Evolutionary conservation across 2,797 vertebrate genomes (phyloP), one percentile per base, ranked within the genome.

Genomic region (Neosilurus hyrtlii): DNA sequence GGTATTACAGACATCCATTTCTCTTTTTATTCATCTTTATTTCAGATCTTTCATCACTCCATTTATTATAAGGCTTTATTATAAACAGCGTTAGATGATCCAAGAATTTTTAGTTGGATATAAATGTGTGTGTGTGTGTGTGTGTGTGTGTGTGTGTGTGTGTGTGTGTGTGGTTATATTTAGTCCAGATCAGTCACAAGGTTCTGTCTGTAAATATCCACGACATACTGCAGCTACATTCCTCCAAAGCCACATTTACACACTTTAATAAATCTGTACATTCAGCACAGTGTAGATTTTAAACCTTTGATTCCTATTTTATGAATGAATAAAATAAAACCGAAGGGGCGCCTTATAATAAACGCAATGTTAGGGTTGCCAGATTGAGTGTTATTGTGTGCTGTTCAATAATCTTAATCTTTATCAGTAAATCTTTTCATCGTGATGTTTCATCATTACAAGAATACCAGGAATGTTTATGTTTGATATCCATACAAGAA

Each of bases 161-260:
- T 43, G 61, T 26, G 14, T 24, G 73, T 14, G 20, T 61, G 0
- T 9, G 59, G 76, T 67, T 79, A 56, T 79, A 79, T 67, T 54
- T 79, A 67, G 63, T 54, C 9, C 62, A 26, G 43, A 4, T 16
- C 43, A 54, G 77, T 79, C 77, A 67, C 77, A 67, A 15, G 77
- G 77, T 2, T 49, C 8, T 16, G 15, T 66, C 77, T 79, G 54
- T 79, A 79, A 79, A 79, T 67, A 79, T 67, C 77, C 35, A 56
- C 63, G 14, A 62, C 37, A 67, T 20, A 51, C 6, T 43, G 37
- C 6, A 43, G 37, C 37, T 43, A 35, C 62, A 35, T 67, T 35
- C 24, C n/a, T 20, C 9, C 49, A 66, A 65, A 79, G 1, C 63
- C n/a, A 24, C 37, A 16, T 43, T 43, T 76, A 20, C 30, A 37